Base-by-base conservation (phyloP, 2,797 vertebrate species). In the Pangasius macronema region DNA sequence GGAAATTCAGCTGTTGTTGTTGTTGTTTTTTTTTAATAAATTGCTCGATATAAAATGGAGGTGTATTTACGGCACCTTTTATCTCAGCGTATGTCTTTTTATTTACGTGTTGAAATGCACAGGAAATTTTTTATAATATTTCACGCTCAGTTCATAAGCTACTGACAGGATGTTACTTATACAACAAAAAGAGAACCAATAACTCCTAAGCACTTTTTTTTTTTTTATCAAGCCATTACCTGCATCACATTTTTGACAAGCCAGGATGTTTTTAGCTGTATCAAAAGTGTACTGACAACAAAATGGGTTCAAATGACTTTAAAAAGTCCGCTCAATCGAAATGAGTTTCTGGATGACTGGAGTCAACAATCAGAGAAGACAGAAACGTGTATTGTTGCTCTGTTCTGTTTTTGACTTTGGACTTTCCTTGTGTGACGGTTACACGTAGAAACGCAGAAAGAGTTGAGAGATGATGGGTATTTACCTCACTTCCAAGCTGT, bases 401-500 rank as follows among this genome's bases (percentile, higher is more conserved):
- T 70, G 46, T 87, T 84, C 87, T 85, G 65, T 89, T 92, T 92
- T 87, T 91, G 89, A 91, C 90, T 91, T 92, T 89, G 85, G 84
- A 75, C 87, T 85, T 90, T 90, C 87, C 92, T 94, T 89, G 76
- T 91, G 91, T 92, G 93, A 91, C 92, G 92, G 89, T 92, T 87
- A 91, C 90, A 91, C 90, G 93, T 89, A 79, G 84, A 93, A 93
- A 92, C 92, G 88, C 81, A 88, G 77, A 51, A 92, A 91, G 90
- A 87, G 89, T 92, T 92, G 92, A 91, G 92, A 92, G 90, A 92
- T 93, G 92, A 93, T 91, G 63, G 89, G 88, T 90, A 93, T 93
- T 88, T 88, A 89, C 84, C 81, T 85, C 88, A 90, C 61, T 90
- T 93, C 93, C 73, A 79, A 88, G 88, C 89, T 88, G 84, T 87